Evolutionary conservation across 2,797 vertebrate species (phyloP).

Genomic region (Sebastolobus alascanus): DNA sequence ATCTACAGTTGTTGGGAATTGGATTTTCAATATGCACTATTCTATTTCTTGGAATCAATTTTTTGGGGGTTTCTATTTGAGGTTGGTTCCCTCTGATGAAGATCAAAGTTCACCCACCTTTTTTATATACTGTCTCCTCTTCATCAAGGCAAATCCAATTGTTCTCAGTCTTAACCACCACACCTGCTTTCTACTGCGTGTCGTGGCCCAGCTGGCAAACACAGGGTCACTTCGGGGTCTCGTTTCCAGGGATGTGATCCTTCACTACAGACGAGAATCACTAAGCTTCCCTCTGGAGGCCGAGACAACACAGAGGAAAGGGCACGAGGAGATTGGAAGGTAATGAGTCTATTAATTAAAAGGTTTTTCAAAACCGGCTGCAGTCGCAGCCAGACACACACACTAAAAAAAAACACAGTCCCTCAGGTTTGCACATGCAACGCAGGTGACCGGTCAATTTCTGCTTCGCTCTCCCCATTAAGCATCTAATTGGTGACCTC

Average conservation of each 20-base stretch:
- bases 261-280: slow-evolving; percentile 76
- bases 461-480: slow-evolving; percentile 20
- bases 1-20: neutral
- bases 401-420: slow-evolving; percentile 27
- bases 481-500: slow-evolving; percentile 47
- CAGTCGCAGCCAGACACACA: slow-evolving; percentile 48
- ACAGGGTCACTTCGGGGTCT: slow-evolving; percentile 68
- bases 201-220: slow-evolving; percentile 62
- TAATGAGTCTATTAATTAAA: slow-evolving; percentile 91
- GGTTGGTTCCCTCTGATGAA: neutral
- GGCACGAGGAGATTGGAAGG: slow-evolving; percentile 84
- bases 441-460: slow-evolving; percentile 37
- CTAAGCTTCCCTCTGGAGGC: slow-evolving; percentile 77
- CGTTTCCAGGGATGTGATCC: slow-evolving; percentile 74
- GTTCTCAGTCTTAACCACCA: slow-evolving; percentile 21
- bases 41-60: neutral
- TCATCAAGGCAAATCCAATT: slow-evolving; percentile 21
- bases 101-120: neutral
- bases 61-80: neutral
- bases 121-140: neutral
- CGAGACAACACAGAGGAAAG: slow-evolving; percentile 74
- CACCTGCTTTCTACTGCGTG: slow-evolving; percentile 35
- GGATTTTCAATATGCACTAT: neutral
- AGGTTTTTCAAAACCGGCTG: slow-evolving; percentile 76
- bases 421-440: slow-evolving; percentile 35